Evolutionary conservation across 2,113 vertebrate species (phyloP).

Genomic region (Tor tambroides): DNA sequence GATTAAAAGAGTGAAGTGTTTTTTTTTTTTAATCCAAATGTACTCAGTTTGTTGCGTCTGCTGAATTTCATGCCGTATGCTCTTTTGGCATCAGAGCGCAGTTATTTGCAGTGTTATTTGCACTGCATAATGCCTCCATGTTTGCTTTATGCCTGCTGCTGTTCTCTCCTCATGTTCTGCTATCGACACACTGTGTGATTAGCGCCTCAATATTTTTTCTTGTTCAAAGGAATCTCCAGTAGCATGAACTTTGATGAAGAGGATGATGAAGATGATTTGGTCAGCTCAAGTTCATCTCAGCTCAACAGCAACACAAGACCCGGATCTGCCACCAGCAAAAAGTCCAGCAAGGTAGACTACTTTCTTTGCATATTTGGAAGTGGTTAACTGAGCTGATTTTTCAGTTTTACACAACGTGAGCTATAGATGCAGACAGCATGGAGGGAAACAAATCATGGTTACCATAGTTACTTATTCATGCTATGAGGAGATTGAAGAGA

Average conservation of each 20-base stretch:
- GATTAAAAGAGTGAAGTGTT: neutral
- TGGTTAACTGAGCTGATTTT: neutral
- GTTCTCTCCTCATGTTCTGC: neutral
- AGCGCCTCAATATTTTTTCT: constrained; percentile 3
- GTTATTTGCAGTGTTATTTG: constrained; percentile 27
- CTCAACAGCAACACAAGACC: constrained; percentile 95
- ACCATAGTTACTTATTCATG: neutral
- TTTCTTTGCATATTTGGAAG: neutral
- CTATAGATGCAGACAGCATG: neutral
- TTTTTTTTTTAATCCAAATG: neutral
- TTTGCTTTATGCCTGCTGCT: constrained; percentile 12
- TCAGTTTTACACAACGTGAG: neutral
- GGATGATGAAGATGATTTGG: constrained; percentile 94
- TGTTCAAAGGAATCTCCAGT: constrained; percentile 90
- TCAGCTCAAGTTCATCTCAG: constrained; percentile 97
- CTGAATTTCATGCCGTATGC: neutral
- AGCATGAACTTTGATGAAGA: constrained; percentile 99
- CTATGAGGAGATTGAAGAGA: neutral
- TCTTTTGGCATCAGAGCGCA: constrained; percentile 20
- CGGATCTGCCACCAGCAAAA: constrained; percentile 94
- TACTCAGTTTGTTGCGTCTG: neutral
- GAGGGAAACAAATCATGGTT: neutral
- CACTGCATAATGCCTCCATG: constrained; percentile 11
- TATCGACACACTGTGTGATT: neutral
- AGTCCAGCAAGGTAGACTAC: constrained; percentile 85